Conservation (phyloP, 2,888 invertebrate genomes). For the Quadroppia sp. region DNA sequence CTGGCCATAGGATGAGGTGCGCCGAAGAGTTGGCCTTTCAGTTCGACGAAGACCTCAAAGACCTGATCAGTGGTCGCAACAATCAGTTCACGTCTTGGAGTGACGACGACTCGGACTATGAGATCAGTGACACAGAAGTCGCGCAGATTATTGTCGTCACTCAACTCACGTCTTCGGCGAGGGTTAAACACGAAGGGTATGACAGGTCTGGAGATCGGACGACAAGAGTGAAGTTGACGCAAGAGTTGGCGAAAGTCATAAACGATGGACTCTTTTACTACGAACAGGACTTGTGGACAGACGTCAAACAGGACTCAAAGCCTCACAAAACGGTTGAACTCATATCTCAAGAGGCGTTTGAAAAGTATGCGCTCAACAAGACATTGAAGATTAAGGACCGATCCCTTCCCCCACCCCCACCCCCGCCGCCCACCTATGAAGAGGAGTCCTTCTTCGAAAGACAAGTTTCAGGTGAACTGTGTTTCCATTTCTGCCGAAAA, state of each 20-base stretch:
- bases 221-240: slow-evolving; percentile 86
- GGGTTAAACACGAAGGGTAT: slow-evolving; percentile 78
- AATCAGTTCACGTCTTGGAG: slow-evolving; percentile 71
- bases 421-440: slow-evolving; percentile 45
- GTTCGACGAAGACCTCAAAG: slow-evolving; percentile 85
- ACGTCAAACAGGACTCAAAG: slow-evolving; percentile 7
- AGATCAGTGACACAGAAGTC: slow-evolving; percentile 85
- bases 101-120: slow-evolving; percentile 65
- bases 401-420: slow-evolving; percentile 51
- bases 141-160: slow-evolving; percentile 80
- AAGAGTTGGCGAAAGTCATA: slow-evolving; percentile 89
- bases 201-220: slow-evolving; percentile 87
- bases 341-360: slow-evolving; percentile 81
- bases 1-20: background rate
- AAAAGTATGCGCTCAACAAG: slow-evolving; percentile 61
- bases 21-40: slow-evolving; percentile 83
- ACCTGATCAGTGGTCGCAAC: slow-evolving; percentile 60
- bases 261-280: slow-evolving; percentile 95
- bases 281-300: slow-evolving; percentile 85
- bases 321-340: slow-evolving; percentile 70
- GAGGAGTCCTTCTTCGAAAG: slow-evolving; percentile 40
- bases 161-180: slow-evolving; percentile 47
- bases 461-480: slow-evolving; percentile 5
- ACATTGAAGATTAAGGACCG: slow-evolving; percentile 46
- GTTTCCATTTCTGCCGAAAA: no score